These are phyloP conservation scores for Hyposoter didymator DNA, from an alignment of 2,888 invertebrate species.

Conservation along the genomic window DNA sequence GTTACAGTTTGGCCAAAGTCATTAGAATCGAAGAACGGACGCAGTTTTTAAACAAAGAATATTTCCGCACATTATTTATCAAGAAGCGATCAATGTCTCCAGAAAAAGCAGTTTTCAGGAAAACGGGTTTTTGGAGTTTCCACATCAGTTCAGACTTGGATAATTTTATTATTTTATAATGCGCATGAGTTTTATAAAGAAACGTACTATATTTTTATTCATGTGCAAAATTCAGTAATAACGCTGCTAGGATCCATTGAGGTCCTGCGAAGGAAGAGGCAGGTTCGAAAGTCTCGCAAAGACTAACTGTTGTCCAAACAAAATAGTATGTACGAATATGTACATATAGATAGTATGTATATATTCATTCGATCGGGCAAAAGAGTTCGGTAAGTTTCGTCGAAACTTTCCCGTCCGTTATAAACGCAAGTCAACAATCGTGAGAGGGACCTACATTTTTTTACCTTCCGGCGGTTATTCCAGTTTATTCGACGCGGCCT, in stretches of 20 bases:
- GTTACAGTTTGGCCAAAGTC: too few relatives aligned
- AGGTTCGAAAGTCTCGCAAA: constrained; percentile 51
- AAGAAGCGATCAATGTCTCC: too few relatives aligned
- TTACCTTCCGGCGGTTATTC: constrained; percentile 17
- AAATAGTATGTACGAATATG: not conserved
- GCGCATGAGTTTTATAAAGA: not conserved
- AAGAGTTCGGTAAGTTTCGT: constrained; percentile 44
- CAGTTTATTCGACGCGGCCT: constrained; percentile 36
- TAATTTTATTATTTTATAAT: too few relatives aligned
- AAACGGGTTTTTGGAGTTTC: too few relatives aligned
- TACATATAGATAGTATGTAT: not conserved
- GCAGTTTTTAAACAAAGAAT: too few relatives aligned
- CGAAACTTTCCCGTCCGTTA: constrained; percentile 45
- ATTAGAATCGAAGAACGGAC: too few relatives aligned
- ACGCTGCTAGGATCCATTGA: not conserved
- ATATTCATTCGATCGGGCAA: constrained; percentile 6
- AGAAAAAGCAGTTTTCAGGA: too few relatives aligned
- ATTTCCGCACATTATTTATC: too few relatives aligned
- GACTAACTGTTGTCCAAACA: constrained; percentile 16
- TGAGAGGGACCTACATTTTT: constrained; percentile 57
- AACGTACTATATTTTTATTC: not conserved
- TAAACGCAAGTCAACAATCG: constrained; percentile 38
- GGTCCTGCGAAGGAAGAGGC: not conserved
- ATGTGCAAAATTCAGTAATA: too few relatives aligned
- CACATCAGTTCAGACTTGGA: too few relatives aligned